Evolutionary conservation across 2,888 invertebrate genomes (phyloP).

Genomic region (Dasysyrphus albostriatus): DNA sequence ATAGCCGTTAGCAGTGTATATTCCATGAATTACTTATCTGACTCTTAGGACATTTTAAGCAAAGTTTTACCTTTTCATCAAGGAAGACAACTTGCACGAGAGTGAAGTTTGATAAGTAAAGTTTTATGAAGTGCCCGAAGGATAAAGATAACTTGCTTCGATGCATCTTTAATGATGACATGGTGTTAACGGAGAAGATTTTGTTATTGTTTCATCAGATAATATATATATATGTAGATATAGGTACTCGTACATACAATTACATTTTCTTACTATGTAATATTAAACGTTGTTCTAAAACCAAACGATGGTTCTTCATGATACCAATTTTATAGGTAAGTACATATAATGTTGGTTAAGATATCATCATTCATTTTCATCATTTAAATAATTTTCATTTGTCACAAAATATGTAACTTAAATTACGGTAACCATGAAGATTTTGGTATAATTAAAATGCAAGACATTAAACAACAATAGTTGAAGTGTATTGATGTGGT

Average conservation of each 20-base stretch:
- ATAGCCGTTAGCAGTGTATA: slow-evolving; percentile 20
- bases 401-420: neutral
- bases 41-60: slow-evolving; percentile 4
- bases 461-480: neutral
- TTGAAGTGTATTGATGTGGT: too few species aligned
- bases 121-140: slow-evolving; percentile 23
- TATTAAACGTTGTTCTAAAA: neutral
- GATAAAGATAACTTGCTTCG: slow-evolving; percentile 22
- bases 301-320: neutral
- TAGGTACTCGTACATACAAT: neutral
- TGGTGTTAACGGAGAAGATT: slow-evolving; percentile 22
- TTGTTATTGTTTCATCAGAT: slow-evolving; percentile 8
- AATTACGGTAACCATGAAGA: neutral
- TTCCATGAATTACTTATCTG: slow-evolving; percentile 26
- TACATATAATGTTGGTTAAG: neutral
- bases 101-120: slow-evolving; percentile 17
- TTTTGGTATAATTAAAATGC: neutral
- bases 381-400: neutral
- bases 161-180: slow-evolving; percentile 28
- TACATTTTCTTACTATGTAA: neutral
- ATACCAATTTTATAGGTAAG: neutral
- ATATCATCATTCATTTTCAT: neutral
- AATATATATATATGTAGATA: neutral
- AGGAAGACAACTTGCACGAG: neutral
- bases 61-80: slow-evolving; percentile 16